Percentiles rank a stretch among this genome's conserved stretches.
These are phyloP conservation scores for Danio aesculapii DNA, from an alignment of 2,797 vertebrate species.

Conservation along the genomic window DNA sequence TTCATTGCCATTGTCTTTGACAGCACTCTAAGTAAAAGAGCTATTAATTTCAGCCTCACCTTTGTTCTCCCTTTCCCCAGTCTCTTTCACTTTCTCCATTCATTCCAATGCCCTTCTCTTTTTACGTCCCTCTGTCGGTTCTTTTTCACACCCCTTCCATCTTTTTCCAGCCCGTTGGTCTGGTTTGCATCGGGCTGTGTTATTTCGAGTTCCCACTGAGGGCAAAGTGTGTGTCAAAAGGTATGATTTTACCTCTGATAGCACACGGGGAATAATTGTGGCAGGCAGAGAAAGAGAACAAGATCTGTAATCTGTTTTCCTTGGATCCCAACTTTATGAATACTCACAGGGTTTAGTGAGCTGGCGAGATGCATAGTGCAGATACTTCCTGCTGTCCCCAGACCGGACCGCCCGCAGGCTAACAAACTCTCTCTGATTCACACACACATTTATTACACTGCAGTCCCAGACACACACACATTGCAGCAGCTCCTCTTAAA, in stretches of 20 bases:
- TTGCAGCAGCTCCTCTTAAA: not conserved
- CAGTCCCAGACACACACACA: not conserved
- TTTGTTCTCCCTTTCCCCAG: slow-evolving; percentile 18
- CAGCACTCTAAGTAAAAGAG: slow-evolving; percentile 8
- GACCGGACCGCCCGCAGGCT: slow-evolving; percentile 40
- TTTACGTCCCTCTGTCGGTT: slow-evolving; percentile 48
- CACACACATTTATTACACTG: slow-evolving; percentile 5
- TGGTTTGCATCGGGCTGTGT: slow-evolving; percentile 49
- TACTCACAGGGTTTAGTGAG: slow-evolving; percentile 48
- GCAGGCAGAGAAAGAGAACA: slow-evolving; percentile 42
- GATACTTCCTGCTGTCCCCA: slow-evolving; percentile 45
- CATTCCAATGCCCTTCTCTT: slow-evolving; percentile 40
- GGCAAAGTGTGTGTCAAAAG: slow-evolving; percentile 45
- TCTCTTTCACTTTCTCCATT: slow-evolving; percentile 33
- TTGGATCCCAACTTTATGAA: slow-evolving; percentile 48
- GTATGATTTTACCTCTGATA: slow-evolving; percentile 50
- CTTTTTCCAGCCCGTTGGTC: slow-evolving; percentile 25
- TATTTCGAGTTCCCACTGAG: slow-evolving; percentile 32
- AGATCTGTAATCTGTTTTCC: slow-evolving; percentile 60
- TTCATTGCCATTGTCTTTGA: slow-evolving; percentile 32
- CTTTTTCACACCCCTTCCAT: slow-evolving; percentile 32
- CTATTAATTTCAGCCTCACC: slow-evolving; percentile 19
- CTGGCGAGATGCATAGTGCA: slow-evolving; percentile 43
- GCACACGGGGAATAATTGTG: slow-evolving; percentile 45
- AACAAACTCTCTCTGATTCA: slow-evolving; percentile 32